phyloP scores from a whole-genome alignment of 2,888 invertebrate species.

The Pomacea canaliculata region DNA sequence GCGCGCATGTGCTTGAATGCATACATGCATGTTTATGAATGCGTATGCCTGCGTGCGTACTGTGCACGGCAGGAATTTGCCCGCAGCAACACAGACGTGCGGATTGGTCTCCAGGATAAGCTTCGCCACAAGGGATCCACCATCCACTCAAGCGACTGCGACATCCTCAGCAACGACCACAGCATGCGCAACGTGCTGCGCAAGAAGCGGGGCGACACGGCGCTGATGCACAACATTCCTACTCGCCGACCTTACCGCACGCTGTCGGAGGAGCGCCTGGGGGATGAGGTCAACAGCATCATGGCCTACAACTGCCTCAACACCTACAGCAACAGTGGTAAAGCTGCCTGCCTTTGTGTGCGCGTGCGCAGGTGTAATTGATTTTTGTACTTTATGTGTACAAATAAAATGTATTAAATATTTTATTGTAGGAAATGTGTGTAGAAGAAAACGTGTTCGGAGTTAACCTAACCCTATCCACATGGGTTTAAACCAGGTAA shows the following conservation, averaged over 20 bases:
- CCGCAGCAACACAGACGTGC: conserved; percentile 23
- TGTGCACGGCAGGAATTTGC: conserved; percentile 12
- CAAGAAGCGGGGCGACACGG: conserved; percentile 19
- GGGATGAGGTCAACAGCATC: conserved; percentile 22
- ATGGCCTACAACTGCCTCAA: conserved; percentile 19
- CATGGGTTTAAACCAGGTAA: too few species aligned
- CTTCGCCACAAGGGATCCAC: conserved; percentile 13
- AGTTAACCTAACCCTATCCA: too few species aligned
- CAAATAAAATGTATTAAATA: too few species aligned
- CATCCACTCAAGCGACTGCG: conserved; percentile 20
- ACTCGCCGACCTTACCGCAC: conserved; percentile 6
- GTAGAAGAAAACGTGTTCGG: too few species aligned
- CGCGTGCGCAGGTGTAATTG: too few species aligned
- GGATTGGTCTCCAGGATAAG: conserved; percentile 18
- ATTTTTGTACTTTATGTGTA: too few species aligned
- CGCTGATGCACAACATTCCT: neutral
- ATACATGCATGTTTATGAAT: too few species aligned
- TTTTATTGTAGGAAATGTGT: too few species aligned
- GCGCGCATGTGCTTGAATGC: too few species aligned
- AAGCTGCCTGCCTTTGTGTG: too few species aligned
- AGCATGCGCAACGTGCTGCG: conserved; percentile 17
- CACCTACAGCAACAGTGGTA: conserved; percentile 9
- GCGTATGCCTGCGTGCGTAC: too few species aligned
- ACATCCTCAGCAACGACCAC: conserved; percentile 21
- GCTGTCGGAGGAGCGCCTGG: conserved; percentile 18